Evolutionary conservation across 2,888 invertebrate genomes (phyloP).

Genomic region (Sycophila texana): DNA sequence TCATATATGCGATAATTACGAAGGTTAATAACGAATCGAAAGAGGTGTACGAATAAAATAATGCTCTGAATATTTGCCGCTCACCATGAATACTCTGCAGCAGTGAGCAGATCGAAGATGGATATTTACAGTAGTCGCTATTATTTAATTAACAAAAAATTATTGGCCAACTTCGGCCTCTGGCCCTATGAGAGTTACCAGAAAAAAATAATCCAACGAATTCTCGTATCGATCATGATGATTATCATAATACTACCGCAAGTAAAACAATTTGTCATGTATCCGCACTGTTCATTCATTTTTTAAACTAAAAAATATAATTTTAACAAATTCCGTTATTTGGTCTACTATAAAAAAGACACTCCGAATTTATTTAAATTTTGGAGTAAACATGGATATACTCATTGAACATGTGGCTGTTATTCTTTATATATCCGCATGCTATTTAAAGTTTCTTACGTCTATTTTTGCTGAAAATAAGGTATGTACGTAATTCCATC

Average conservation of each 20-base stretch:
- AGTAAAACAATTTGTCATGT: background rate
- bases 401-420: conserved; percentile 22
- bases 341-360: too few relatives aligned
- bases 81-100: background rate
- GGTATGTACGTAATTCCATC: background rate
- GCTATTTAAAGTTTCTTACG: conserved; percentile 16
- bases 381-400: conserved; percentile 23
- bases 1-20: background rate
- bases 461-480: conserved; percentile 26
- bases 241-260: background rate
- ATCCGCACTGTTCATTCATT: background rate
- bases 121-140: conserved; percentile 25
- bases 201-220: background rate
- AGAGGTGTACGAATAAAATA: background rate
- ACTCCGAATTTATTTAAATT: background rate
- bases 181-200: conserved; percentile 2
- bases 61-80: background rate
- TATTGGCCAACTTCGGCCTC: background rate
- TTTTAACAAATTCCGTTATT: too few relatives aligned
- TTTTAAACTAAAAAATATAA: too few relatives aligned
- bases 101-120: conserved; percentile 2
- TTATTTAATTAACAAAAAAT: conserved; percentile 16
- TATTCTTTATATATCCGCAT: conserved; percentile 20
- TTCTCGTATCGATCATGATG: background rate
- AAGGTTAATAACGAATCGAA: background rate